Evolutionary conservation across 2,888 invertebrate genomes (phyloP).

Genomic region (Acrocyrtus sp.): DNA sequence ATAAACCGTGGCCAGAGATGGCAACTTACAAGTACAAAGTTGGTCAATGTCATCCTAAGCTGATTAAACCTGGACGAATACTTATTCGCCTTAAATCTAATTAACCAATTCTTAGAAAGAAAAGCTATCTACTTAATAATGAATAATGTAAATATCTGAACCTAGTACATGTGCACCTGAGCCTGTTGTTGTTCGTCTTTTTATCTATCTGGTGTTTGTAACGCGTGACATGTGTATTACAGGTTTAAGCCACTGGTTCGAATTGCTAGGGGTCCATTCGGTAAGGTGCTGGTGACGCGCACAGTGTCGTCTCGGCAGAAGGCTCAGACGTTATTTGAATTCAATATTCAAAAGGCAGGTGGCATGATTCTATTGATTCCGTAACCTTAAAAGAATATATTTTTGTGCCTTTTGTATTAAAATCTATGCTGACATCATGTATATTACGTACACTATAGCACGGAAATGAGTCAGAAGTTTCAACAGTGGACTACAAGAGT

Average conservation of each 20-base stretch:
- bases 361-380: too few species aligned
- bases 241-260: constrained; percentile 62
- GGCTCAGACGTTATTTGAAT: constrained; percentile 64
- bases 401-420: too few species aligned
- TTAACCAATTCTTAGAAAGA: too few species aligned
- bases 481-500: not conserved
- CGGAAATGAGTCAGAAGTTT: constrained; percentile 9
- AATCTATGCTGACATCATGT: too few species aligned
- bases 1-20: constrained; percentile 55
- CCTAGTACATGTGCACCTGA: too few species aligned
- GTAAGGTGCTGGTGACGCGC: constrained; percentile 64
- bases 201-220: not conserved
- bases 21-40: constrained; percentile 51
- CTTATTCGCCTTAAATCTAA: constrained; percentile 63
- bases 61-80: constrained; percentile 63
- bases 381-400: too few species aligned
- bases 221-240: not conserved
- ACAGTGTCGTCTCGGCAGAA: constrained; percentile 41
- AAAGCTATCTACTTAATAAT: too few species aligned
- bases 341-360: constrained; percentile 64
- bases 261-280: constrained; percentile 64
- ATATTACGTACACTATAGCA: constrained; percentile 1
- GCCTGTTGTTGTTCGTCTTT: too few species aligned
- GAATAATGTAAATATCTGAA: too few species aligned
- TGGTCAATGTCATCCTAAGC: constrained; percentile 63